These are phyloP conservation scores for Patiria miniata DNA, from an alignment of 35 echinoderm and acorn worm species.

Conservation along the genomic window DNA sequence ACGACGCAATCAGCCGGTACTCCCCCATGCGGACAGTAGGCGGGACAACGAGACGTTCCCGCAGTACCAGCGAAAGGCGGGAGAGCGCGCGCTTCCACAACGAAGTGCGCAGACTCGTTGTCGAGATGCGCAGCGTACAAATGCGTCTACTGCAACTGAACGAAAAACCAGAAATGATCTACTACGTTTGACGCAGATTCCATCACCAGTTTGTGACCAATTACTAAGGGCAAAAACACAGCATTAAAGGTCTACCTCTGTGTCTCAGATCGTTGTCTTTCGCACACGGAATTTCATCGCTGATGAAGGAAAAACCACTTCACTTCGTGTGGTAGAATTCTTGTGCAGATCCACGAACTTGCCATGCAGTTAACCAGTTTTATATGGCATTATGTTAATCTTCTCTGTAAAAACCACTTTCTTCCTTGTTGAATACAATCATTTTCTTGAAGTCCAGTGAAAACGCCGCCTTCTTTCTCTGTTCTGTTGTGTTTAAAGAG, in stretches of 20 bases:
- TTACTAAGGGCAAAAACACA: not conserved
- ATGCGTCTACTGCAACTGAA: conserved; percentile 78
- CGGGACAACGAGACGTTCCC: not conserved
- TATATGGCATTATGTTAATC: no score
- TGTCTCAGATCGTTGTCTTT: not conserved
- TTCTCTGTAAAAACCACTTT: no score
- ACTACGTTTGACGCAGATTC: conserved; percentile 68
- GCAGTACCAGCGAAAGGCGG: conserved; percentile 14
- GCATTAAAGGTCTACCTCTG: not conserved
- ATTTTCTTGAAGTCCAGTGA: no score
- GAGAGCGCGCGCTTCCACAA: conserved; percentile 33
- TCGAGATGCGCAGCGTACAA: conserved; percentile 85
- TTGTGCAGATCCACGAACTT: no score
- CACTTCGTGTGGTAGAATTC: no score
- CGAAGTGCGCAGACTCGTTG: conserved; percentile 58
- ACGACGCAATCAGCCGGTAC: not conserved
- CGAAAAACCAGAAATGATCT: conserved; percentile 88
- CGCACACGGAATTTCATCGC: no score
- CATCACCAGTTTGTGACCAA: not conserved
- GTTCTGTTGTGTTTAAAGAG: no score
- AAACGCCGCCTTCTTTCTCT: no score
- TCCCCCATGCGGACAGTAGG: not conserved
- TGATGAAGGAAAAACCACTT: no score
- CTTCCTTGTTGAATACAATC: no score
- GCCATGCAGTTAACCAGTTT: no score